Percentiles rank a stretch among this genome's conserved stretches.
Evolutionary conservation across 2,797 vertebrate species (phyloP).

Genomic region (Esox lucius): DNA sequence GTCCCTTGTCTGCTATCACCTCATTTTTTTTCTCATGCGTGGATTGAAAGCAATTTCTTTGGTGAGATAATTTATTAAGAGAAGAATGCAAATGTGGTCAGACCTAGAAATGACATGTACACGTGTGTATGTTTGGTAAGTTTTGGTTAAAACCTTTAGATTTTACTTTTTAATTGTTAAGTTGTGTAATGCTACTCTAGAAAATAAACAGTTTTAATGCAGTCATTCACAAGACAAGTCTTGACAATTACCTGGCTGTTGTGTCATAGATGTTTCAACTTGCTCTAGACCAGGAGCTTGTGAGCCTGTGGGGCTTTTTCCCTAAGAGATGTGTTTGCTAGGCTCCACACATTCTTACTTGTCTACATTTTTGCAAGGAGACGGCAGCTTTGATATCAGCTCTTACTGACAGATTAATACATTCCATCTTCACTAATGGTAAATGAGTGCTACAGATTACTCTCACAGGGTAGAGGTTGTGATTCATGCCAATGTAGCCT

Average conservation of each 20-base stretch:
- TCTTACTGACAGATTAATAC: slow-evolving; percentile 2
- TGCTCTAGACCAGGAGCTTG: background rate
- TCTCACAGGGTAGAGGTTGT: background rate
- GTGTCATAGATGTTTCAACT: slow-evolving; percentile 12
- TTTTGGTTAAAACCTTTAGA: slow-evolving; percentile 1
- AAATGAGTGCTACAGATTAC: background rate
- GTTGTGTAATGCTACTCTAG: background rate
- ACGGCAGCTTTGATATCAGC: slow-evolving; percentile 1
- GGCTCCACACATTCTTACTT: background rate
- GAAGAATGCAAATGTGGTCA: background rate
- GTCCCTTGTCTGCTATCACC: background rate
- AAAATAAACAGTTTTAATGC: background rate
- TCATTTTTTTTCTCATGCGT: slow-evolving; percentile 7
- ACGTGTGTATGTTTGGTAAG: background rate
- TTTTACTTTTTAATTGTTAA: background rate
- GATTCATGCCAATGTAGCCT: background rate
- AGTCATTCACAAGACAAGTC: background rate
- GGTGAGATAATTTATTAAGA: background rate
- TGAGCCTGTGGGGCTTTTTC: background rate
- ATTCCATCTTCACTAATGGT: background rate
- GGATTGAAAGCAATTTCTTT: background rate
- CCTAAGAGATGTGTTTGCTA: background rate
- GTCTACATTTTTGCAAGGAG: background rate
- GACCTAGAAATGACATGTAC: slow-evolving; percentile 2
- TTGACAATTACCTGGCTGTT: slow-evolving; percentile 11